Percentiles rank a stretch among this genome's conserved stretches.
phyloP scores from a whole-genome alignment of 2,113 vertebrate genomes.

The Chauna torquata region DNA sequence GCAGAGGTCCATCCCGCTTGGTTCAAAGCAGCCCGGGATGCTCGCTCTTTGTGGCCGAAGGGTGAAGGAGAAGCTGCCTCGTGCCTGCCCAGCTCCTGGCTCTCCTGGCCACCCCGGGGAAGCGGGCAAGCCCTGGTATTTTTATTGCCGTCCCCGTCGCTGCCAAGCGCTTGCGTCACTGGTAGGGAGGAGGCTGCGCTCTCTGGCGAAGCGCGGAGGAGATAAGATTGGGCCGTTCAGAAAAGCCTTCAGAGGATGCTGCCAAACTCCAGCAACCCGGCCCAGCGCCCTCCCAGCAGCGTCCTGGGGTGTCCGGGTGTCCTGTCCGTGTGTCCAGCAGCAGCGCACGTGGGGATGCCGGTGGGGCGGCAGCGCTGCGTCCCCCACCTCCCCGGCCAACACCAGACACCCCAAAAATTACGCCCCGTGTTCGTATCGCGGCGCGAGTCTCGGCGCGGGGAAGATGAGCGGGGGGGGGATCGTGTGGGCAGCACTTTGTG shows the following conservation, averaged over 20 bases:
- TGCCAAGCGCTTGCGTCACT: slow-evolving; percentile 12
- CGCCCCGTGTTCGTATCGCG: too few relatives aligned
- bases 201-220: background rate
- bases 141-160: background rate
- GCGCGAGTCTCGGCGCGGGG: too few relatives aligned
- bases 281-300: background rate
- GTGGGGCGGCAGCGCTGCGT: too few relatives aligned
- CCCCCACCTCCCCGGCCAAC: too few relatives aligned
- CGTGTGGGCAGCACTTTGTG: background rate
- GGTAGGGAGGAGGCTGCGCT: background rate
- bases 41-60: background rate
- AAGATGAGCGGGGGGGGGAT: background rate
- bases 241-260: background rate
- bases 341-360: too few relatives aligned
- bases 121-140: background rate
- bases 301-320: background rate
- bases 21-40: background rate
- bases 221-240: background rate
- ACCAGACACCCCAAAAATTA: too few relatives aligned
- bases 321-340: background rate
- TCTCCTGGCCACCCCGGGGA: background rate
- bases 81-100: background rate
- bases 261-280: background rate
- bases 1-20: fast-evolving
- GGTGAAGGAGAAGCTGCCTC: too few relatives aligned